Percentiles rank a stretch among this genome's conserved stretches.
Conservation (phyloP, 2,888 invertebrate species). For the Atethmia centrago region DNA sequence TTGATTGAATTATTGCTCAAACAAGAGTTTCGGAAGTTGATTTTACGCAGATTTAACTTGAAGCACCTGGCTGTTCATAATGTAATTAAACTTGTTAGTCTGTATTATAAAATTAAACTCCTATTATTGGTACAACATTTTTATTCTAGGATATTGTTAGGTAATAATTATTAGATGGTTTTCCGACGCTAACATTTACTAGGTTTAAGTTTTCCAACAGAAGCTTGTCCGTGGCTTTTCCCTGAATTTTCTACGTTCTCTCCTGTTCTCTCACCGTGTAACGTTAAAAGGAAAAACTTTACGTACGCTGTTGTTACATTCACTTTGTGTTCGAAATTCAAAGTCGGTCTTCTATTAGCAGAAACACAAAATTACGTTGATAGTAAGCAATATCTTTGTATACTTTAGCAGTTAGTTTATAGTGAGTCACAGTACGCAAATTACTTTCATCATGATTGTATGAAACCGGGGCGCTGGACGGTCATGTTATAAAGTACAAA, state of each 20-base stretch:
- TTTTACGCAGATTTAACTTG: conserved; percentile 53
- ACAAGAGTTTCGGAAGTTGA: conserved; percentile 55
- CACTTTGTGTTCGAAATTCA: conserved; percentile 11
- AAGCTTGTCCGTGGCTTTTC: conserved; percentile 18
- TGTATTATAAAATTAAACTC: conserved; percentile 7
- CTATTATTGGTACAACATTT: conserved; percentile 14
- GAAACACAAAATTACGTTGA: not conserved
- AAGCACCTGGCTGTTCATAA: conserved; percentile 38
- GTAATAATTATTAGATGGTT: conserved; percentile 22
- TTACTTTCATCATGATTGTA: not conserved
- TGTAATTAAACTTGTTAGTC: conserved; percentile 23
- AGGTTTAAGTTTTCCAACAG: conserved; percentile 24
- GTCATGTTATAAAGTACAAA: conserved; percentile 37
- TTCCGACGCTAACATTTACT: conserved; percentile 18
- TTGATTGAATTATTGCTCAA: conserved; percentile 73
- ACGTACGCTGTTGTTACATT: conserved; percentile 5
- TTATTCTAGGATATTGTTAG: conserved; percentile 4
- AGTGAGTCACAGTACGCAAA: not conserved
- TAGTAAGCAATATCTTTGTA: not conserved
- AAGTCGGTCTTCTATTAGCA: not conserved
- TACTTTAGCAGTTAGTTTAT: not conserved
- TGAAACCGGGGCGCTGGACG: not conserved
- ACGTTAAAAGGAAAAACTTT: conserved; percentile 1
- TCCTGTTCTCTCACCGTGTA: conserved; percentile 8
- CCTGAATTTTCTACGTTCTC: conserved; percentile 28